Conservation (phyloP, 1,140 invertebrate genomes). For the Rhyzopertha dominica region DNA sequence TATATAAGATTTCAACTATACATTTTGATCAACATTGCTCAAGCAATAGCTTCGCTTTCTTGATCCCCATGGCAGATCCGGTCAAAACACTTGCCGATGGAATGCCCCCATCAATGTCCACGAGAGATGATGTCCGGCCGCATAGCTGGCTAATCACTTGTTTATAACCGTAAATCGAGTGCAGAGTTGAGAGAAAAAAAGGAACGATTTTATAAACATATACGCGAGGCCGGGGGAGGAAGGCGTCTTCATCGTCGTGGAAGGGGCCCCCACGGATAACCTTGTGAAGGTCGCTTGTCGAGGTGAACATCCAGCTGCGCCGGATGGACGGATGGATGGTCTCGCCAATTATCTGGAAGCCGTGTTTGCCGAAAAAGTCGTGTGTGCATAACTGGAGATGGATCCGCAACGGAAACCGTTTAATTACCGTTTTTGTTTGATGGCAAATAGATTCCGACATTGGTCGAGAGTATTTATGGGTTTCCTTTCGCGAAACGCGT, state of each 20-base stretch:
- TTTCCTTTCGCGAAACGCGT: too few species aligned
- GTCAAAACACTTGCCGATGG: too few species aligned
- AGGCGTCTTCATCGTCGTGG: too few species aligned
- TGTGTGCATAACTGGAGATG: neutral
- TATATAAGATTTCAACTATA: too few species aligned
- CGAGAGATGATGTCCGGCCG: too few species aligned
- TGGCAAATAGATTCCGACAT: too few species aligned
- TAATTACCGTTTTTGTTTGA: neutral
- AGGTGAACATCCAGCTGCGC: constrained; percentile 23
- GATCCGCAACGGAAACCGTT: neutral
- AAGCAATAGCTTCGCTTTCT: too few species aligned
- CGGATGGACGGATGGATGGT: constrained; percentile 3
- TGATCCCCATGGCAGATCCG: too few species aligned
- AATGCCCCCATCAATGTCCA: too few species aligned
- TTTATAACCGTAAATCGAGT: constrained; percentile 4
- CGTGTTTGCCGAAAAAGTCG: neutral
- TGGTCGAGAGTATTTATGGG: too few species aligned
- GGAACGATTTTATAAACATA: neutral
- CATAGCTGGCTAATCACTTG: constrained; percentile 1
- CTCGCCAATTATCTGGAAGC: constrained; percentile 3
- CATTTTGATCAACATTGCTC: too few species aligned
- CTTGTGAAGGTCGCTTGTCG: constrained; percentile 24
- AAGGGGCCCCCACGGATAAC: constrained; percentile 11
- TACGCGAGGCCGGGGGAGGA: too few species aligned
- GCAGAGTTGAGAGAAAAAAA: constrained; percentile 1